Evolutionary conservation across 2,113 vertebrate genomes (phyloP).

Genomic region (Plectropomus leopardus): DNA sequence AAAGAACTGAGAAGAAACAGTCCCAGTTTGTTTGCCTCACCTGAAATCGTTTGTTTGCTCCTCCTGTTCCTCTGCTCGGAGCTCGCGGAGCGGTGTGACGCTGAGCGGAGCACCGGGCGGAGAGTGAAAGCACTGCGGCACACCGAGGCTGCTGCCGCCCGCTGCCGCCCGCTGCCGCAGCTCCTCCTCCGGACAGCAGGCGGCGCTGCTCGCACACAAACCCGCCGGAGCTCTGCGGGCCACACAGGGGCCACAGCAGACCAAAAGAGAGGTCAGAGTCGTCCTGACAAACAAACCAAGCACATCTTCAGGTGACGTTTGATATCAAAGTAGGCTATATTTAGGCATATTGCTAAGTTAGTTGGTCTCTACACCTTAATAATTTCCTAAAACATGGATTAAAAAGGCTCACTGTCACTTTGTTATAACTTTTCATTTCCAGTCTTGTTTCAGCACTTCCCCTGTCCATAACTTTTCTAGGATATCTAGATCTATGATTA

Average conservation of each 20-base stretch:
- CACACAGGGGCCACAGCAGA: slow-evolving; percentile 21
- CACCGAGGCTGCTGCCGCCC: not conserved
- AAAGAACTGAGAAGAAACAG: not conserved
- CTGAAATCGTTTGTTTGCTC: not conserved
- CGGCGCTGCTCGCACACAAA: slow-evolving; percentile 78
- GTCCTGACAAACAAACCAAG: not conserved
- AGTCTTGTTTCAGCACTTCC: not conserved
- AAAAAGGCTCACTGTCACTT: not conserved
- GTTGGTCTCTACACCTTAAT: not conserved
- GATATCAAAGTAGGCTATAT: too few species aligned
- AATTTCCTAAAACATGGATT: not conserved
- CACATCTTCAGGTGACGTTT: not conserved
- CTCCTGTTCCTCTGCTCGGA: not conserved
- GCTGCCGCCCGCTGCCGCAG: slow-evolving; percentile 13
- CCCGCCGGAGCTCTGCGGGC: not conserved
- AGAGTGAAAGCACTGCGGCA: slow-evolving; percentile 26
- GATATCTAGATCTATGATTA: too few species aligned
- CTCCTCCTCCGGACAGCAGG: slow-evolving; percentile 53
- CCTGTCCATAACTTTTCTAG: too few species aligned
- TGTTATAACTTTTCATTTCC: not conserved
- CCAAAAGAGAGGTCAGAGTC: slow-evolving; percentile 13
- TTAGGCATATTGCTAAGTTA: too few species aligned
- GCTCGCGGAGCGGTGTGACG: not conserved
- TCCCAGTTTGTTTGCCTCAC: not conserved
- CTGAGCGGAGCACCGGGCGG: not conserved